phyloP scores from a whole-genome alignment of 2,797 vertebrate species.

The Lepidocolaptes lacrymiger region DNA sequence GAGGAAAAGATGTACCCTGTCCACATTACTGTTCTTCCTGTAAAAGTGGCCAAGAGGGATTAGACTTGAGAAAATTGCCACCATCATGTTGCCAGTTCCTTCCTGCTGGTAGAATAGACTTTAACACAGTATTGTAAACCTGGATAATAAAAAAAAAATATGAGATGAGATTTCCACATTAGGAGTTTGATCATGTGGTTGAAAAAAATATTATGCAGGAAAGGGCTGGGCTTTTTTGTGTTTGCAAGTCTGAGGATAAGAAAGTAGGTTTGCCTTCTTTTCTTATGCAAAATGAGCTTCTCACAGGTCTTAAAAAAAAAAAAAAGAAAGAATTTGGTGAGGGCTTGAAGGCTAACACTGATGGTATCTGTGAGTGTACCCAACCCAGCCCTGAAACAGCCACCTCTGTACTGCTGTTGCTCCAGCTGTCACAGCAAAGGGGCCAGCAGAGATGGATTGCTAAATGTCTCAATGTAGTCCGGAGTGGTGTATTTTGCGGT shows the following conservation, averaged over 20 bases:
- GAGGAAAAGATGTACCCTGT: neutral
- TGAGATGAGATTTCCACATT: neutral
- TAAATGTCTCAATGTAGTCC: neutral
- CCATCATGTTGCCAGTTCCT: neutral
- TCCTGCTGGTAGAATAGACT: neutral
- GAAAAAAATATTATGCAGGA: neutral
- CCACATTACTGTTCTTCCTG: neutral
- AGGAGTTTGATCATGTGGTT: accelerated
- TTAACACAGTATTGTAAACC: neutral
- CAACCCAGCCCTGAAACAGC: neutral
- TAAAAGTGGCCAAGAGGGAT: neutral
- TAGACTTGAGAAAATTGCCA: neutral
- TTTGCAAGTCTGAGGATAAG: neutral
- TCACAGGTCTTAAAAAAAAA: neutral
- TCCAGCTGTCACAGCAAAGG: neutral
- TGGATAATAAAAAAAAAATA: neutral
- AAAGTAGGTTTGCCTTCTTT: neutral
- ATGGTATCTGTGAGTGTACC: too few relatives aligned
- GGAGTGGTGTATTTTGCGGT: neutral
- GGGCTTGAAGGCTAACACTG: neutral
- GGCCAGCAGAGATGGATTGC: neutral
- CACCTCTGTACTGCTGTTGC: neutral
- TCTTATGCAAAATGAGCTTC: neutral
- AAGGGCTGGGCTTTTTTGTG: accelerated
- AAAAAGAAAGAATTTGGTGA: neutral